phyloP scores from a whole-genome alignment of 2,797 vertebrate genomes.

The Coregonus sp. region DNA sequence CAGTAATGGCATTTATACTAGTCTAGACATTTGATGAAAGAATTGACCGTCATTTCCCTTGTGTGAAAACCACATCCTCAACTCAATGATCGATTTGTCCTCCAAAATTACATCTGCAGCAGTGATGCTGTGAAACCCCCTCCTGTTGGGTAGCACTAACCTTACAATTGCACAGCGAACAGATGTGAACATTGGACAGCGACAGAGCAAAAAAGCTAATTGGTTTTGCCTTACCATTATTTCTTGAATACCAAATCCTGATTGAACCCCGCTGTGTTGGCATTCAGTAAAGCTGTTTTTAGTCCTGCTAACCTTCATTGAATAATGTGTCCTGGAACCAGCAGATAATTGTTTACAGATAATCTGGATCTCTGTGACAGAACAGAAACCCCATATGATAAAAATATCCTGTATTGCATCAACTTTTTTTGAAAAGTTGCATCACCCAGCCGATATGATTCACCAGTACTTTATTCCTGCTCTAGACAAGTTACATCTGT shows the following conservation, averaged over 20 bases:
- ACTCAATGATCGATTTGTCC: background rate
- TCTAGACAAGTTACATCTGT: background rate
- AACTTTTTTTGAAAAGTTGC: slow-evolving; percentile 13
- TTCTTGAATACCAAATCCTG: slow-evolving; percentile 72
- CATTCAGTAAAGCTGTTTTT: slow-evolving; percentile 52
- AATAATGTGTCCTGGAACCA: slow-evolving; percentile 52
- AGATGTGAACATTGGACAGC: slow-evolving; percentile 50
- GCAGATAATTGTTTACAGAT: slow-evolving; percentile 34
- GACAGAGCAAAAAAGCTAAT: slow-evolving; percentile 64
- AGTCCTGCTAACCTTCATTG: slow-evolving; percentile 63
- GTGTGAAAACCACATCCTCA: background rate
- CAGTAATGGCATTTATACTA: slow-evolving; percentile 4
- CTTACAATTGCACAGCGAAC: slow-evolving; percentile 60
- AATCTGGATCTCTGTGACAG: slow-evolving; percentile 16
- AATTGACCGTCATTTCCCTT: background rate
- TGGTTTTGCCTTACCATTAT: slow-evolving; percentile 66
- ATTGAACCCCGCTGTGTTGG: slow-evolving; percentile 57
- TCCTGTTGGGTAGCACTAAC: slow-evolving; percentile 28
- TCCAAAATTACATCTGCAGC: slow-evolving; percentile 3
- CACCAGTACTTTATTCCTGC: background rate
- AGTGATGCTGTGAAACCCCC: background rate
- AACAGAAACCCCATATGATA: slow-evolving; percentile 25
- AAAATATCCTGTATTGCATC: slow-evolving; percentile 21
- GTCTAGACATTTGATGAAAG: slow-evolving; percentile 1
- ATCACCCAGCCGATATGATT: background rate